Evolutionary conservation across 2,888 invertebrate species (phyloP).

Genomic region (Zhengitettix transpicula): DNA sequence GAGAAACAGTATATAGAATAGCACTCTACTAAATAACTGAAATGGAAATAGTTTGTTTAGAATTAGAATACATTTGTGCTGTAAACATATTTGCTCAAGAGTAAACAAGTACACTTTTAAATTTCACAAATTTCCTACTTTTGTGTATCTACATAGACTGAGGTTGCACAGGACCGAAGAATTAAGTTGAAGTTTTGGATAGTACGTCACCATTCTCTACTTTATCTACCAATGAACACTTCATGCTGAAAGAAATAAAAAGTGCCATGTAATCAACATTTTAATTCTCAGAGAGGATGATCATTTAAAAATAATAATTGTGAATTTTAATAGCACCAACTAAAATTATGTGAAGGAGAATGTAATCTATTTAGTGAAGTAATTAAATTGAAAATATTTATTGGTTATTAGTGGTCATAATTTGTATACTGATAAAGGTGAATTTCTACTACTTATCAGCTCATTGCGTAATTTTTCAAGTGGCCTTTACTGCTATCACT

Average conservation of each 20-base stretch:
- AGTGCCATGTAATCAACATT: constrained; percentile 3
- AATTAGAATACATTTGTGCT: neutral
- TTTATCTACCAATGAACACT: constrained; percentile 6
- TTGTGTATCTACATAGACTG: constrained; percentile 4
- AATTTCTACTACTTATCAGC: neutral
- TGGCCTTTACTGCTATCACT: constrained; percentile 14
- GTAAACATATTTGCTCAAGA: neutral
- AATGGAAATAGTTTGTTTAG: no score
- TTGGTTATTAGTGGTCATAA: no score
- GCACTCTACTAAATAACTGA: no score
- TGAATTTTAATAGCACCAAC: no score
- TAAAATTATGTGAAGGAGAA: no score
- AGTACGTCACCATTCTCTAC: constrained; percentile 48
- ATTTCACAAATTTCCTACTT: no score
- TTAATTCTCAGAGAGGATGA: no score
- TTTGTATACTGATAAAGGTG: no score
- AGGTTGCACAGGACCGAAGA: constrained; percentile 15
- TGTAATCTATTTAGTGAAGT: no score
- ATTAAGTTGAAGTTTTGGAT: constrained; percentile 40
- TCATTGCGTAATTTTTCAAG: constrained; percentile 3
- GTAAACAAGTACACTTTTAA: neutral
- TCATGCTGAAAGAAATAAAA: constrained; percentile 10
- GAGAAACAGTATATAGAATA: no score
- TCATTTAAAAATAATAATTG: no score
- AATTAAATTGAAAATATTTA: no score